Percentiles rank a stretch among this genome's conserved stretches.
Evolutionary conservation across 2,113 vertebrate genomes (phyloP).

Genomic region (Hyperopisus bebe): DNA sequence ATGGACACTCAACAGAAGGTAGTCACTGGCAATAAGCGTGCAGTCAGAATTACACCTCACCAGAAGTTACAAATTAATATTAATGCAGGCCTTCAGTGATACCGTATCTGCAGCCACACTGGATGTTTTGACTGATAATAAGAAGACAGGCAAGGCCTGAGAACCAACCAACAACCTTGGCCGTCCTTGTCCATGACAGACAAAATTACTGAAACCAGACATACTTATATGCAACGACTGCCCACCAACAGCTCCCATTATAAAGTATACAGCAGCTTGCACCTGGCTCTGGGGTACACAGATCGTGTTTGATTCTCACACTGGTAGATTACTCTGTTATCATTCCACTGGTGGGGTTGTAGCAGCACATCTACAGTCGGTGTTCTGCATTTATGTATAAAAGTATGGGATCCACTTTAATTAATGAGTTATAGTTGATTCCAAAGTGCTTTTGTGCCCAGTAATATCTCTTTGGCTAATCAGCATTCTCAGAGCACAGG

Average conservation of each 20-base stretch:
- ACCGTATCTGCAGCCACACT: neutral
- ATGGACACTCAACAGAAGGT: neutral
- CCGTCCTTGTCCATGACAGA: neutral
- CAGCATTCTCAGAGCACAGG: neutral
- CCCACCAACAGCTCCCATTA: neutral
- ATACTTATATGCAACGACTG: neutral
- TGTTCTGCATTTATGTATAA: slow-evolving; percentile 15
- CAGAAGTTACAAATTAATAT: neutral
- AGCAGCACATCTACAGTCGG: neutral
- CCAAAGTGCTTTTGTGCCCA: neutral
- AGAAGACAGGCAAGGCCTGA: neutral
- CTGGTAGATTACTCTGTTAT: neutral
- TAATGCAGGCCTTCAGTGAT: neutral
- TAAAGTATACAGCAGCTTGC: neutral
- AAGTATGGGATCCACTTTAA: slow-evolving; percentile 25
- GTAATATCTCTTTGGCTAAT: neutral
- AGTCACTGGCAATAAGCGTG: neutral
- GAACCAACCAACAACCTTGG: neutral
- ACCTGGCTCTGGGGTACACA: no score
- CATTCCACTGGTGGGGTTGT: neutral
- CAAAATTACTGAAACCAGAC: neutral
- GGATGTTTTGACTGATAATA: neutral
- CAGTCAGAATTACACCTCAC: neutral
- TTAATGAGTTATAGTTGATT: slow-evolving; percentile 28
- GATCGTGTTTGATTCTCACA: neutral